A percentile compares a stretch with the other conserved stretches of the same genome.
Conservation (phyloP, 92 coral and sea anemone genomes). For the Pocillopora meandrina region DNA sequence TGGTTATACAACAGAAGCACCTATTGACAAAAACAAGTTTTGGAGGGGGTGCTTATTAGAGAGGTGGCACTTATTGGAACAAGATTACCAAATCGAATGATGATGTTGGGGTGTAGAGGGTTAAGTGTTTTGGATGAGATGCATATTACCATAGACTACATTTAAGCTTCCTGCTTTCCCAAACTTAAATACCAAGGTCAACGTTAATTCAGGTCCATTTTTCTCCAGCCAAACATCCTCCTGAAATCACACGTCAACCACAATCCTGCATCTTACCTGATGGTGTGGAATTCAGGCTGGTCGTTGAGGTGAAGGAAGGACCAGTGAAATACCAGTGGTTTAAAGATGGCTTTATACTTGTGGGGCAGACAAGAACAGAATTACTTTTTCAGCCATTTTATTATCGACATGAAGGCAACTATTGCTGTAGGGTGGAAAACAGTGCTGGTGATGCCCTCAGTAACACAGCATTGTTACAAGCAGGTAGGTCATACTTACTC, state of each 20-base stretch:
- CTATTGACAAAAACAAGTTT: too few species aligned
- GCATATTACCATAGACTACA: too few species aligned
- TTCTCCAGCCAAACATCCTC: conserved; percentile 64
- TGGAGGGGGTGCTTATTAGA: too few species aligned
- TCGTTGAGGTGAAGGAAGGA: conserved; percentile 53
- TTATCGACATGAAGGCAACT: conserved; percentile 85
- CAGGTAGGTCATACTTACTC: conserved; percentile 61
- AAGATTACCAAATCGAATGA: too few species aligned
- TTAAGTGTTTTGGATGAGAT: neutral
- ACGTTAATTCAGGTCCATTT: neutral
- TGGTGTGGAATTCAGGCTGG: conserved; percentile 56
- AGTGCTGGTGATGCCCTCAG: conserved; percentile 84
- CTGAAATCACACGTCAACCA: conserved; percentile 75
- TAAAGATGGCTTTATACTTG: conserved; percentile 72
- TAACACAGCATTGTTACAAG: conserved; percentile 70
- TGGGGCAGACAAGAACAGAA: conserved; percentile 46
- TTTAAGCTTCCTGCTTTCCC: neutral
- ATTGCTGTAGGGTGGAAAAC: conserved; percentile 80
- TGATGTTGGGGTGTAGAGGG: neutral
- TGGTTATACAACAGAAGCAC: too few species aligned
- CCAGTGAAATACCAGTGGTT: conserved; percentile 83
- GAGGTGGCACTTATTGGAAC: too few species aligned
- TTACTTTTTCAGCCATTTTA: conserved; percentile 67
- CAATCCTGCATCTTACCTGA: conserved; percentile 67
- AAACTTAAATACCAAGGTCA: neutral